A percentile compares a stretch with the other conserved stretches of the same genome.
Conservation (phyloP, 92 coral and sea anemone species). For the Epizoanthus ramosus region DNA sequence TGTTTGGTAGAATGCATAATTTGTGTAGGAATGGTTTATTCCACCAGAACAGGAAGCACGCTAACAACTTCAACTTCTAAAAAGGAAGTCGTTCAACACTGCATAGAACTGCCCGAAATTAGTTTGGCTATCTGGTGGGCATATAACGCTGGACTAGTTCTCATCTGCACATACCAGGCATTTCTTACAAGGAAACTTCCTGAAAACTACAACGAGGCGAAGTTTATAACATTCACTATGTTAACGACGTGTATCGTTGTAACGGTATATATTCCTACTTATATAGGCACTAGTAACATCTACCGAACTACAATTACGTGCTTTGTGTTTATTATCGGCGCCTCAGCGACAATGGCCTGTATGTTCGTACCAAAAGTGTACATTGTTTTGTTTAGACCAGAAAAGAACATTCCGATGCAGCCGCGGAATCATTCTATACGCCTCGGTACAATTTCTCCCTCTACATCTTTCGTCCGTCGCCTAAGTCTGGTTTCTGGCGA, state of each 20-base stretch:
- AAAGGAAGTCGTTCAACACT: slow-evolving; percentile 72
- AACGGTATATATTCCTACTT: slow-evolving; percentile 79
- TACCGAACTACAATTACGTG: slow-evolving; percentile 82
- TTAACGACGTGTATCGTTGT: slow-evolving; percentile 83
- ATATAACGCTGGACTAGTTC: slow-evolving; percentile 77
- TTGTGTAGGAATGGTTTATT: slow-evolving; percentile 50
- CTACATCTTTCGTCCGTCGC: slow-evolving; percentile 66
- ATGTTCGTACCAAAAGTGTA: slow-evolving; percentile 93
- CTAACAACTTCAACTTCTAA: slow-evolving; percentile 64
- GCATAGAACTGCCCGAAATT: slow-evolving; percentile 62
- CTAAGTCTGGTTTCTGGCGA: slow-evolving; percentile 52
- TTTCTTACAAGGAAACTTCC: slow-evolving; percentile 90
- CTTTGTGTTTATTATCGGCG: slow-evolving; percentile 80
- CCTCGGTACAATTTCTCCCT: slow-evolving; percentile 75
- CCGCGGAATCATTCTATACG: slow-evolving; percentile 67
- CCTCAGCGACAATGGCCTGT: slow-evolving; percentile 74
- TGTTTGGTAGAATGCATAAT: slow-evolving; percentile 65
- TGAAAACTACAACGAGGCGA: slow-evolving; percentile 94
- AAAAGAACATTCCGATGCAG: slow-evolving; percentile 86
- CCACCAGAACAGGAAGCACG: slow-evolving; percentile 62
- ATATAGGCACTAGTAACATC: slow-evolving; percentile 77
- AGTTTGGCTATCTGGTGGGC: slow-evolving; percentile 84
- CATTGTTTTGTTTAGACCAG: slow-evolving; percentile 87
- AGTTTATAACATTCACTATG: slow-evolving; percentile 93
- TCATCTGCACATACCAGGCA: slow-evolving; percentile 92